Evolutionary conservation across 2,113 vertebrate species (phyloP).

Genomic region (Pituophis catenifer): DNA sequence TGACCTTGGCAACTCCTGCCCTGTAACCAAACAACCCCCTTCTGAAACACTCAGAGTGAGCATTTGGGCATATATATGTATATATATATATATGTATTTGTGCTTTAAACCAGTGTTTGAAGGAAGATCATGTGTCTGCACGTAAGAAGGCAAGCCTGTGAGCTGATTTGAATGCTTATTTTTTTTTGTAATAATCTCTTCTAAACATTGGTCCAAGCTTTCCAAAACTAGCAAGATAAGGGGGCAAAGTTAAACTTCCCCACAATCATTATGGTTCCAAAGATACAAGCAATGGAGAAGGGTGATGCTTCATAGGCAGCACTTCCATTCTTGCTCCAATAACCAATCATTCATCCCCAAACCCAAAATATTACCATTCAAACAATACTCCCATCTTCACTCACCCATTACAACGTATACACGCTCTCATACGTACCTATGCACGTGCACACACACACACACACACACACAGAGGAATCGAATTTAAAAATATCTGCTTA

Average conservation of each 20-base stretch:
- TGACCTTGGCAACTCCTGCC: not conserved
- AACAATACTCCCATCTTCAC: accelerated
- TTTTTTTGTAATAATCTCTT: not conserved
- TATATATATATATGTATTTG: conserved; percentile 1
- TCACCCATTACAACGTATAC: not conserved
- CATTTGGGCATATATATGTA: not conserved
- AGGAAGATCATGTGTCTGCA: conserved; percentile 23
- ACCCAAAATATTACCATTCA: not conserved
- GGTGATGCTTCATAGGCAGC: not conserved
- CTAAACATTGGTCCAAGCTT: conserved; percentile 27
- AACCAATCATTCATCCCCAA: not conserved
- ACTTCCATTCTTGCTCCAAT: not conserved
- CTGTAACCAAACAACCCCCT: not conserved
- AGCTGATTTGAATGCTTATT: not conserved
- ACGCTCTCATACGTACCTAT: not conserved
- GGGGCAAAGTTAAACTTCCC: not conserved
- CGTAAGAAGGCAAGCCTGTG: conserved; percentile 1
- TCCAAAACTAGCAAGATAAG: not conserved
- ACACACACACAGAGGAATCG: not conserved
- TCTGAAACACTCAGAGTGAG: not conserved
- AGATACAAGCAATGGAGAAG: not conserved
- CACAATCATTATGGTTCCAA: not conserved
- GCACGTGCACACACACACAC: not conserved
- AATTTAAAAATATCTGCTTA: not conserved
- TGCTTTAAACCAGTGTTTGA: conserved; percentile 38